Evolutionary conservation across 2,888 invertebrate species (phyloP), one percentile per base, ranked within the genome.

Genomic region (Aelia acuminata): DNA sequence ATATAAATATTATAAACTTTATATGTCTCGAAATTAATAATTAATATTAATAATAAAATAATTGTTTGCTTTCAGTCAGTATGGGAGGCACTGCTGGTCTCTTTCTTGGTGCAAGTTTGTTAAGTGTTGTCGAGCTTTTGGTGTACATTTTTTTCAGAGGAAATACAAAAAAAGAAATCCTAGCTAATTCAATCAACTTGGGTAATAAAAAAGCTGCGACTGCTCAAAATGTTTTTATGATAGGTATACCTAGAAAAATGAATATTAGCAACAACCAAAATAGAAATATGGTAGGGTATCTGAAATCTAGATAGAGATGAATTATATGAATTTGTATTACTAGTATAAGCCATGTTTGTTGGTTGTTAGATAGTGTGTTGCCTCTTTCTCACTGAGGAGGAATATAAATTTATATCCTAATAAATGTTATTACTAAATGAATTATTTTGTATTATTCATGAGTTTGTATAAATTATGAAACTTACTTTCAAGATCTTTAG

Each of bases 71-170:
- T 88, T 31, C 92, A 96, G 96, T 96, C 90, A 94, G 95, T 20
- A 95, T 96, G 13, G 96, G 96, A 20, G 96, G 96, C 47, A 96
- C 96, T 92, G 96, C 95, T 0, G 96, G 96, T 0, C 92, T 96
- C 4, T 96, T 96, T 92, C 93, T 96, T 11, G 96, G 96, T 75
- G 96, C 96, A 91, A 96, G 96, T 91, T 95, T 96, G 0, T 93
- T 96, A 63, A 96, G 96, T 89, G 94, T 96, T 90, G 94, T 95
- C 90, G 96, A 96, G 92, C 94, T 96, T 48, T 91, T 96, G 3
- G 96, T 96, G 91, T 96, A 90, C 84, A 89, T 91, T 47, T 88
- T 90, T 50, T 85, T 91, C n/a, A 89, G 91, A 87, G 88, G 88
- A 49, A 85, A 87, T 63, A 88, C 43, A 70, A 70, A 13, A 70